Percentiles rank a stretch among this genome's conserved stretches.
phyloP scores from a whole-genome alignment of 37 sponge, comb jelly and placozoan species.

The Agelas oroides region DNA sequence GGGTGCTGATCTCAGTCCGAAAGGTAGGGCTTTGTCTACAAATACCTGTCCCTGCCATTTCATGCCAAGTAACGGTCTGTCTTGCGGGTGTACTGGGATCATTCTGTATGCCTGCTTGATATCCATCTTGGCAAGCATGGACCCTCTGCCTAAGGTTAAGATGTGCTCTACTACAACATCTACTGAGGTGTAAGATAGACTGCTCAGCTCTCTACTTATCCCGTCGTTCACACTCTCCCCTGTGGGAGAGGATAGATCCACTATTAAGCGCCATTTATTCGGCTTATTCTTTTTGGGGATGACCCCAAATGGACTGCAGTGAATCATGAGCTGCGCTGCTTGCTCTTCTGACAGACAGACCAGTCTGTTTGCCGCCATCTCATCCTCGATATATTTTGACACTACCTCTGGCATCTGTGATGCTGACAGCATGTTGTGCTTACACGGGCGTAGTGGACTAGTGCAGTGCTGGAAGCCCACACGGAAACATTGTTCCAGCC shows the following conservation, averaged over 20 bases:
- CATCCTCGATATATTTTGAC: neutral
- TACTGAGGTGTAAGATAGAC: neutral
- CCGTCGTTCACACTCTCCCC: constrained; percentile 3
- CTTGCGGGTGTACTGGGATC: constrained; percentile 14
- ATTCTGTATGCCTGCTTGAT: constrained; percentile 1
- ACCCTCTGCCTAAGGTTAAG: neutral
- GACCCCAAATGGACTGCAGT: constrained; percentile 9
- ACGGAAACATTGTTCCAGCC: too few relatives aligned
- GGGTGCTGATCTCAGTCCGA: constrained; percentile 19
- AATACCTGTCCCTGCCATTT: neutral
- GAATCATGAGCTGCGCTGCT: neutral
- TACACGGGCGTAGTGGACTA: too few relatives aligned
- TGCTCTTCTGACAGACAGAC: neutral
- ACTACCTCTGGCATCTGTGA: neutral
- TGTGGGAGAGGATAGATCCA: neutral
- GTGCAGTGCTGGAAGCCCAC: too few relatives aligned
- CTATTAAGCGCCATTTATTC: constrained; percentile 7
- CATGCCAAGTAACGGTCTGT: constrained; percentile 3
- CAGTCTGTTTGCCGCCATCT: neutral
- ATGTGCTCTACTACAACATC: neutral
- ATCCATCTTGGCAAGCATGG: constrained; percentile 8
- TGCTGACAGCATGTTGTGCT: constrained; percentile 3
- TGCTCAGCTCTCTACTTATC: neutral
- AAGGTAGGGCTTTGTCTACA: constrained; percentile 21
- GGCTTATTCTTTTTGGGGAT: neutral